These are phyloP conservation scores for Capitulum mitella DNA, from an alignment of 2,888 invertebrate genomes.

Conservation along the genomic window DNA sequence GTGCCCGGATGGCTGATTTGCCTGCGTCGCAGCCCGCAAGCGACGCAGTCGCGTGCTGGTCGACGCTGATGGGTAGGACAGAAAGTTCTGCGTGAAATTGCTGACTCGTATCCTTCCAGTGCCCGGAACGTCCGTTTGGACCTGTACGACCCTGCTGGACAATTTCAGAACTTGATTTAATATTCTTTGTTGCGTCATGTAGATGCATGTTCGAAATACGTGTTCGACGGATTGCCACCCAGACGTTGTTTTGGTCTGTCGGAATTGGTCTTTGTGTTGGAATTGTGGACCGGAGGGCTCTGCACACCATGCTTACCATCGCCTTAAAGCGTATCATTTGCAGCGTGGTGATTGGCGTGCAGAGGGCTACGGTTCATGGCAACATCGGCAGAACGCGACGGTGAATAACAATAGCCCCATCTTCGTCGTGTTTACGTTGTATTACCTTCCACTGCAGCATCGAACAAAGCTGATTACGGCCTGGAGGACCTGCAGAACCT, in stretches of 20 bases:
- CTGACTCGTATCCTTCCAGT: neutral
- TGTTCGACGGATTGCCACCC: too few relatives aligned
- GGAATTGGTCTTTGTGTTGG: too few relatives aligned
- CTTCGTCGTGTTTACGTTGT: too few relatives aligned
- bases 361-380: too few relatives aligned
- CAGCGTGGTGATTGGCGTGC: neutral
- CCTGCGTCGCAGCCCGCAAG: too few relatives aligned
- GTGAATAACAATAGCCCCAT: too few relatives aligned
- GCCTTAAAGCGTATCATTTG: neutral
- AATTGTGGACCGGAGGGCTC: too few relatives aligned
- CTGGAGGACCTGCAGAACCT: slow-evolving; percentile 65
- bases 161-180: neutral
- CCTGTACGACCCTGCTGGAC: neutral
- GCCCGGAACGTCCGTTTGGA: neutral
- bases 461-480: slow-evolving; percentile 76
- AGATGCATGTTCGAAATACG: neutral
- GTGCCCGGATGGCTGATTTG: too few relatives aligned
- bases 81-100: neutral
- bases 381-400: too few relatives aligned
- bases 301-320: neutral
- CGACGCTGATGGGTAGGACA: neutral
- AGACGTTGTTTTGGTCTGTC: too few relatives aligned
- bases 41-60: neutral
- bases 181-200: neutral
- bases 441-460: slow-evolving; percentile 52